Conservation (phyloP, 2,113 vertebrate genomes). For the Sinocyclocheilus grahami region DNA sequence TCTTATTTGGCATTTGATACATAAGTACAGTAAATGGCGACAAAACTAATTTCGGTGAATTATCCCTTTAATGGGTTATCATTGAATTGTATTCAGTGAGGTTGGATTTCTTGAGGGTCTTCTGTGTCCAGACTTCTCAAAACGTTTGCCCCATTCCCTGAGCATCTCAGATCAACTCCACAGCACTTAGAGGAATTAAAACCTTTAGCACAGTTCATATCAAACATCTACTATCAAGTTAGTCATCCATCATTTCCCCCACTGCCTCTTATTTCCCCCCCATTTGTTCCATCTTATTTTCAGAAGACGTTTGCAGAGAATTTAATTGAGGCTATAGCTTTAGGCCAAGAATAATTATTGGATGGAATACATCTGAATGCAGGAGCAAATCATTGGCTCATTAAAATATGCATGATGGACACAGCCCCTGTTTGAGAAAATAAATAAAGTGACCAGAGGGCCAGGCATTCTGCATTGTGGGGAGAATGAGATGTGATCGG, state of each 20-base stretch:
- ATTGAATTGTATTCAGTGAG: neutral
- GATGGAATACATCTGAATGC: constrained; percentile 61
- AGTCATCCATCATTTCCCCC: constrained; percentile 51
- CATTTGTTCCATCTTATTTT: constrained; percentile 41
- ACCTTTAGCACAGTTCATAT: constrained; percentile 73
- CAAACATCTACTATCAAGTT: constrained; percentile 67
- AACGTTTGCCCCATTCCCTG: neutral
- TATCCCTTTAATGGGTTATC: neutral
- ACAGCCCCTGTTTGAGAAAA: constrained; percentile 4
- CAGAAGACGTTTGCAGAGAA: constrained; percentile 60
- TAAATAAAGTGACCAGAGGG: constrained; percentile 46
- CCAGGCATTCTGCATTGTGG: constrained; percentile 13
- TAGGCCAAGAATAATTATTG: constrained; percentile 64
- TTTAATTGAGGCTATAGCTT: constrained; percentile 67
- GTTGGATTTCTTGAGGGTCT: neutral
- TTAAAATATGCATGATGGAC: constrained; percentile 71
- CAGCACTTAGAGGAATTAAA: constrained; percentile 69
- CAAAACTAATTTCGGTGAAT: neutral
- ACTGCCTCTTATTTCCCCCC: neutral
- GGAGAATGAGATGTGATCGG: constrained; percentile 64
- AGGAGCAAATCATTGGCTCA: constrained; percentile 58
- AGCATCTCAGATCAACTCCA: constrained; percentile 14
- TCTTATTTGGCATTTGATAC: neutral
- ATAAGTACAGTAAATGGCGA: neutral
- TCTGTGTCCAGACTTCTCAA: constrained; percentile 18